A percentile compares a stretch with the other conserved stretches of the same genome.
Evolutionary conservation across 2,797 vertebrate genomes (phyloP).

Genomic region (Takifugu rubripes): DNA sequence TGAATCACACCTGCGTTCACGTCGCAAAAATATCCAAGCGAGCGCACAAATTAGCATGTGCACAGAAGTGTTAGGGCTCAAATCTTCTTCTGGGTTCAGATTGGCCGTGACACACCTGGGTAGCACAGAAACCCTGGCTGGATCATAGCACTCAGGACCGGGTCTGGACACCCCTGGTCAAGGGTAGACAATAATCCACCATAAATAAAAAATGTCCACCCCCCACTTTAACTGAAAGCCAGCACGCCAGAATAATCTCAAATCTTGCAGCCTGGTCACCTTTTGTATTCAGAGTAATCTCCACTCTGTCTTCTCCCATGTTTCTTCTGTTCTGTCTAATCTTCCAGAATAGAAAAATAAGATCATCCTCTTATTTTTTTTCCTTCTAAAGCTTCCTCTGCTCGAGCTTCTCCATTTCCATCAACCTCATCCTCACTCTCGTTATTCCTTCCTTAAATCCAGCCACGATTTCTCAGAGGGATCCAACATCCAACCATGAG

Average conservation of each 20-base stretch:
- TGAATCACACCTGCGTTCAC: too few relatives aligned
- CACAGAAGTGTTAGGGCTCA: too few relatives aligned
- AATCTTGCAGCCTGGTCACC: slow-evolving; percentile 11
- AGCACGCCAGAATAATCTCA: not conserved
- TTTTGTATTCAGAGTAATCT: too few relatives aligned
- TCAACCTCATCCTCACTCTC: slow-evolving; percentile 10
- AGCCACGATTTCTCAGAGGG: slow-evolving; percentile 9
- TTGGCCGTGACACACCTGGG: too few relatives aligned
- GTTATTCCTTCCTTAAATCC: slow-evolving; percentile 31
- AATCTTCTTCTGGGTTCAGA: too few relatives aligned
- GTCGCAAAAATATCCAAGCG: too few relatives aligned
- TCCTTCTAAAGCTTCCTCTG: not conserved
- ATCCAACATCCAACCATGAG: slow-evolving; percentile 13
- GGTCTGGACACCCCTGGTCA: too few relatives aligned
- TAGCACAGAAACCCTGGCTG: too few relatives aligned
- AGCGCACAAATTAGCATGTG: too few relatives aligned
- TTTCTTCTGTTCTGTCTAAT: not conserved
- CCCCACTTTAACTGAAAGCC: not conserved
- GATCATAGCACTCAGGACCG: too few relatives aligned
- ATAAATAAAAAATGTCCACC: too few relatives aligned
- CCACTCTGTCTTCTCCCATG: not conserved
- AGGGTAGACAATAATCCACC: too few relatives aligned
- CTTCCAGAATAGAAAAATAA: not conserved
- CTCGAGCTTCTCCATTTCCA: not conserved
- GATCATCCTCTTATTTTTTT: slow-evolving; percentile 5